A percentile compares a stretch with the other conserved stretches of the same genome.
phyloP scores from a whole-genome alignment of 2,113 vertebrate species.

The Syngnathoides biaculeatus region DNA sequence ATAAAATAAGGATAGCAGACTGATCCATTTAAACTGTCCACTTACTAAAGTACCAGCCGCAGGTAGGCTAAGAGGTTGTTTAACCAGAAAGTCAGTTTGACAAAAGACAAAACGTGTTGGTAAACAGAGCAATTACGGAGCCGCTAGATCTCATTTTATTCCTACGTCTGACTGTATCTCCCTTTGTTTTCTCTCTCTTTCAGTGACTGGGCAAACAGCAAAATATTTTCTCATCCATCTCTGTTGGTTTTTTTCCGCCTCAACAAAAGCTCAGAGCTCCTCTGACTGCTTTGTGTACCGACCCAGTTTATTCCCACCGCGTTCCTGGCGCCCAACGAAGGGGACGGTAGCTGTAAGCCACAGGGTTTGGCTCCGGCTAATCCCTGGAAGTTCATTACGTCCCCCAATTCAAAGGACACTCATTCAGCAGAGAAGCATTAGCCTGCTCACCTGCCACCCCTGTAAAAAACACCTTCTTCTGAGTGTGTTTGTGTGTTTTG shows the following conservation, averaged over 20 bases:
- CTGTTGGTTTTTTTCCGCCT: constrained; percentile 44
- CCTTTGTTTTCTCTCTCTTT: constrained; percentile 34
- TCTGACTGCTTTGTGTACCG: constrained; percentile 46
- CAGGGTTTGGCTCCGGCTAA: constrained; percentile 49
- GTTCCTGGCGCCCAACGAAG: constrained; percentile 43
- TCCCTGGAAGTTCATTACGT: constrained; percentile 65
- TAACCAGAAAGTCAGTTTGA: constrained; percentile 47
- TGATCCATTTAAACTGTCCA: constrained; percentile 37
- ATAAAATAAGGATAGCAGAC: constrained; percentile 43
- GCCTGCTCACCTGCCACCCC: constrained; percentile 55
- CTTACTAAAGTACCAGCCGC: constrained; percentile 37
- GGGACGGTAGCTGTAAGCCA: constrained; percentile 45
- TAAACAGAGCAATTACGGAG: constrained; percentile 63
- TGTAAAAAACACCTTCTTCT: constrained; percentile 31
- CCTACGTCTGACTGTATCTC: constrained; percentile 38
- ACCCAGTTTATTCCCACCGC: constrained; percentile 61
- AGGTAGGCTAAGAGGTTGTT: constrained; percentile 50
- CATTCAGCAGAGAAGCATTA: constrained; percentile 51
- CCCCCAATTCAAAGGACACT: constrained; percentile 50
- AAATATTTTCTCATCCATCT: constrained; percentile 42
- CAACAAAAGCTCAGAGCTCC: constrained; percentile 27
- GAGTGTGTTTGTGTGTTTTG: constrained; percentile 29
- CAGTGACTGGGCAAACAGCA: constrained; percentile 37
- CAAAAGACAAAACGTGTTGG: constrained; percentile 55
- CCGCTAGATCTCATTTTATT: constrained; percentile 57